Conservation (phyloP, 2,888 invertebrate genomes). For the Sesia bembeciformis region DNA sequence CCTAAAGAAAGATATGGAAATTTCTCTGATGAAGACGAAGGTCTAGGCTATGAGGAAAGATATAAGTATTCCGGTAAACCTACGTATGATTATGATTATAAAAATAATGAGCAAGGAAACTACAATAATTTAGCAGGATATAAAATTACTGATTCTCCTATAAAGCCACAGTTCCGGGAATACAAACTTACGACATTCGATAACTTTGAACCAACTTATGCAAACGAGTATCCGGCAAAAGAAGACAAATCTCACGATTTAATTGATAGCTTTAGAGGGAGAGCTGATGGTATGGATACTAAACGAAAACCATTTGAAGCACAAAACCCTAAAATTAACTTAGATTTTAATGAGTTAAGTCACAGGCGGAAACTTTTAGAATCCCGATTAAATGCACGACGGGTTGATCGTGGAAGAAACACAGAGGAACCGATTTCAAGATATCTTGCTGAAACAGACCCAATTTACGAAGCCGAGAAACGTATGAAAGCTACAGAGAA, state of each 20-base stretch:
- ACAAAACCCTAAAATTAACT: conserved; percentile 45
- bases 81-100: conserved; percentile 59
- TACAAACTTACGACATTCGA: conserved; percentile 70
- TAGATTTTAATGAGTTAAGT: conserved; percentile 77
- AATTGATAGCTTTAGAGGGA: conserved; percentile 69
- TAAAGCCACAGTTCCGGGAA: conserved; percentile 77
- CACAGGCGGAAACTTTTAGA: conserved; percentile 83
- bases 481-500: conserved; percentile 69
- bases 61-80: conserved; percentile 46
- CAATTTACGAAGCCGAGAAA: conserved; percentile 59
- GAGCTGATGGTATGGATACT: conserved; percentile 80
- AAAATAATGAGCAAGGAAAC: conserved; percentile 62
- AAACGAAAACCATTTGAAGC: conserved; percentile 66
- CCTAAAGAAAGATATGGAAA: conserved; percentile 64
- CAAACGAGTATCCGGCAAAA: conserved; percentile 46
- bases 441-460: conserved; percentile 63
- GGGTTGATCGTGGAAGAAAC: conserved; percentile 48
- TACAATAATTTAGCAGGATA: conserved; percentile 52
- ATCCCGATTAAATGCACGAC: conserved; percentile 81
- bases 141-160: conserved; percentile 74
- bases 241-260: conserved; percentile 37
- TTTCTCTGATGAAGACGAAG: conserved; percentile 86
- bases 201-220: conserved; percentile 66
- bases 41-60: conserved; percentile 81
- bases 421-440: conserved; percentile 55